Conservation (phyloP, 2,113 vertebrate species). For the Gulo gulo region DNA sequence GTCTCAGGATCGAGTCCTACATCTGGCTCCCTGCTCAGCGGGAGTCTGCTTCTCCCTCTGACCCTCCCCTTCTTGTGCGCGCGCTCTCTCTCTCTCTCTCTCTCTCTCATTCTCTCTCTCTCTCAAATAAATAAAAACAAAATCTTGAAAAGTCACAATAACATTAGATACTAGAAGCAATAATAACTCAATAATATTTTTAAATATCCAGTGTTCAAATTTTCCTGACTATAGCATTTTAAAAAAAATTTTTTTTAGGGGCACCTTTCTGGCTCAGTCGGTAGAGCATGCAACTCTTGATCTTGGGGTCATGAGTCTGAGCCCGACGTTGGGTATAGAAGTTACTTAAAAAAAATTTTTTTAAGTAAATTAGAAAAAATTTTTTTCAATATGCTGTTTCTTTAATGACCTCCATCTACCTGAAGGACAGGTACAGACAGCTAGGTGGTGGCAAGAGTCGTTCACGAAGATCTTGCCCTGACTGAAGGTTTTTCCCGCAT, state of each 20-base stretch:
- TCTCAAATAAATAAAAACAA: no score
- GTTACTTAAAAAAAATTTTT: background rate
- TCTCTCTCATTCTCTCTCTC: no score
- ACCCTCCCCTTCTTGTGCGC: no score
- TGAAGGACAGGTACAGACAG: constrained; percentile 33
- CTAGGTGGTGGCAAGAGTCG: background rate
- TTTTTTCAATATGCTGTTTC: constrained; percentile 67
- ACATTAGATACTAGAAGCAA: background rate
- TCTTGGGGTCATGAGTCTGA: background rate
- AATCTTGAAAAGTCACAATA: background rate
- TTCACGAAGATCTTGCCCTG: constrained; percentile 94
- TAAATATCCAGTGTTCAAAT: background rate
- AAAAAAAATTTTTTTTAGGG: background rate
- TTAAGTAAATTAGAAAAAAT: background rate
- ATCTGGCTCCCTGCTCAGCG: no score
- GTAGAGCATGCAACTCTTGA: background rate
- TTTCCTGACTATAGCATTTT: background rate
- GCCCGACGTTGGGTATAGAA: background rate
- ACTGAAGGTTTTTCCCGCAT: constrained; percentile 90
- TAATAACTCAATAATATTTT: background rate
- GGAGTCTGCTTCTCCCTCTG: no score
- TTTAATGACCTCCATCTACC: constrained; percentile 70
- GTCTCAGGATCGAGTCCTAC: no score
- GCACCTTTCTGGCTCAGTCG: background rate
- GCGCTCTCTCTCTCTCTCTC: no score